These are phyloP conservation scores for Eunapius fragilis DNA, from an alignment of 37 sponge, comb jelly and placozoan genomes.

Conservation along the genomic window DNA sequence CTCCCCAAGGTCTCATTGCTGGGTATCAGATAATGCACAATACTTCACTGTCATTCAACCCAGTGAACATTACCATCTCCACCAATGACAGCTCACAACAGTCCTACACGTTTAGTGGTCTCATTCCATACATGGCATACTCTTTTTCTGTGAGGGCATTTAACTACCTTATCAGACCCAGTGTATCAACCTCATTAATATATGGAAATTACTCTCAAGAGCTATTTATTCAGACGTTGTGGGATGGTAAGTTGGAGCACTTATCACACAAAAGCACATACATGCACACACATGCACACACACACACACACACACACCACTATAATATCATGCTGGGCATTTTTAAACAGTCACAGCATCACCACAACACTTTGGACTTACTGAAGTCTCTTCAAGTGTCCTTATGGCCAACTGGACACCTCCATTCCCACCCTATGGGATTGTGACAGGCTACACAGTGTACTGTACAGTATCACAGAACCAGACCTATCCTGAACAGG, in stretches of 20 bases:
- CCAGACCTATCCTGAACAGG: too few relatives aligned
- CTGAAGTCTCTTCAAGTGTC: too few relatives aligned
- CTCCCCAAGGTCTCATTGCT: constrained; percentile 30
- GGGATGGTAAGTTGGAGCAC: too few relatives aligned
- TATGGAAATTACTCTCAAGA: too few relatives aligned
- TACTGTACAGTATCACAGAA: too few relatives aligned
- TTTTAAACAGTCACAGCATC: constrained; percentile 12
- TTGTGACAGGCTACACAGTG: constrained; percentile 21
- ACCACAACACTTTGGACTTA: constrained; percentile 17
- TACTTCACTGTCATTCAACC: not conserved
- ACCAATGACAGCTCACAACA: constrained; percentile 36
- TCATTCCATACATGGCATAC: constrained; percentile 33
- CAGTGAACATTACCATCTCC: too few relatives aligned
- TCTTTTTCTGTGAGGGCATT: constrained; percentile 22
- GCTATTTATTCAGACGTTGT: not conserved
- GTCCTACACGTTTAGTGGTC: not conserved
- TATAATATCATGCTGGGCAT: too few relatives aligned
- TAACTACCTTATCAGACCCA: too few relatives aligned
- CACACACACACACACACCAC: too few relatives aligned
- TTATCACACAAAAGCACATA: too few relatives aligned
- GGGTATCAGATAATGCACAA: constrained; percentile 42
- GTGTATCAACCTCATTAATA: too few relatives aligned
- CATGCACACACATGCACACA: too few relatives aligned
- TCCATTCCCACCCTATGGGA: constrained; percentile 31
- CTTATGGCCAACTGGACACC: constrained; percentile 15